phyloP scores from a whole-genome alignment of 64 coral and sea anemone genomes.

The Porites australiensis region DNA sequence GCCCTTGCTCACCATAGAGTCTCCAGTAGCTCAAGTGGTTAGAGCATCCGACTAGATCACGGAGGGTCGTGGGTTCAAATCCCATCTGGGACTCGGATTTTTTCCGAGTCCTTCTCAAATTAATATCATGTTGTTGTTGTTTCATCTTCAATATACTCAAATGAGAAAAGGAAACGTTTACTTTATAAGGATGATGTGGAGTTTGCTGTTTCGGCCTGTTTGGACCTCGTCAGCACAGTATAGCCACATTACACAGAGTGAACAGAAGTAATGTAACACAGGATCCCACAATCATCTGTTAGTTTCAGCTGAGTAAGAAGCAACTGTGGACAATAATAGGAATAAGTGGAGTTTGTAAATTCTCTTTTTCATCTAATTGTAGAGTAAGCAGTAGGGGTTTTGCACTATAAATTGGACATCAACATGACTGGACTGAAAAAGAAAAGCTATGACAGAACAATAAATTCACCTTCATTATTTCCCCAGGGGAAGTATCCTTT shows the following conservation, averaged over 20 bases:
- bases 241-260: constrained; percentile 1
- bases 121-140: no score
- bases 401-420: neutral
- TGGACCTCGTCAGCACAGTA: constrained; percentile 28
- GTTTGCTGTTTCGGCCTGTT: constrained; percentile 24
- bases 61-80: no score
- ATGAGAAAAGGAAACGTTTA: neutral
- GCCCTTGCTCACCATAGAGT: no score
- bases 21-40: no score
- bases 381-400: neutral
- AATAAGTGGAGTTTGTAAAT: neutral
- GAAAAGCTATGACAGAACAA: no score
- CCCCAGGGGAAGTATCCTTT: constrained; percentile 33
- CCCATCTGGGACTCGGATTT: no score
- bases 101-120: no score
- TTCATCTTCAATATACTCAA: no score
- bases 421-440: no score
- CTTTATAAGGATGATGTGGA: neutral
- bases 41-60: no score
- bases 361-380: neutral
- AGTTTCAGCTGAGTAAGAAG: neutral
- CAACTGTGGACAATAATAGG: constrained; percentile 18
- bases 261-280: neutral
- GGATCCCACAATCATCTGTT: neutral
- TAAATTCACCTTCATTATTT: neutral